Evolutionary conservation across 1,140 invertebrate species (phyloP), one percentile per base, ranked within the genome.

Genomic region (Panagrolaimus sp.): DNA sequence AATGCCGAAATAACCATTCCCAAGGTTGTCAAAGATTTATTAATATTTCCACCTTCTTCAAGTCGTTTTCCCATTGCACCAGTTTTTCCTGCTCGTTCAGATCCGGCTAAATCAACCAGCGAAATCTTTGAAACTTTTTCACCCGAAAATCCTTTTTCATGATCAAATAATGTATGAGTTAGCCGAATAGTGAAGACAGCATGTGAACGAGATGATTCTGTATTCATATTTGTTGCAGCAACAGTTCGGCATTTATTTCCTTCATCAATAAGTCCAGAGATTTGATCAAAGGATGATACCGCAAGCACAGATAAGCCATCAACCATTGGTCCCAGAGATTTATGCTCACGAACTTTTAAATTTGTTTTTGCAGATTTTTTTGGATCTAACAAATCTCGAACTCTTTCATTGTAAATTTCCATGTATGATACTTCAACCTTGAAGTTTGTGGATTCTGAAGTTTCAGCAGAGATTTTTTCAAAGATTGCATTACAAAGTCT

Each of bases 351-450:
- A 65, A 98, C 95, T 87, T 94, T 93, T 58, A 99, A 87, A 72
- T 91, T 91, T 78, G 94, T 91, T 84, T 94, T 93, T 80, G 70
- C 67, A 12, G 90, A 90, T 65, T 80, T 82, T 71, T 92, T 92
- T 24, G 92, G 92, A 86, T 96, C 94, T 38, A 98, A 86, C n/a
- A 98, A 88, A 86, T 98, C 96, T 83, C 96, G 92, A 28, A 98
- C 93, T 85, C 94, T 93, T 86, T 98, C 95, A 85, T 98, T 98
- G 86, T 98, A 98, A 74, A 98, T 97, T 87, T 98, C 96, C 93
- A 98, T 96, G 83, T 97, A 98, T 44, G 93, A 96, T 12, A 98
- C 94, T 87, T 98, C 95, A 67, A 98, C 92, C 87, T 96, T 96
- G 71, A 91, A 87, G 76, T 91, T 90, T 1, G 87, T 87, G 75